Conservation (phyloP, 2,113 vertebrate genomes). For the Bujurquina vittata region DNA sequence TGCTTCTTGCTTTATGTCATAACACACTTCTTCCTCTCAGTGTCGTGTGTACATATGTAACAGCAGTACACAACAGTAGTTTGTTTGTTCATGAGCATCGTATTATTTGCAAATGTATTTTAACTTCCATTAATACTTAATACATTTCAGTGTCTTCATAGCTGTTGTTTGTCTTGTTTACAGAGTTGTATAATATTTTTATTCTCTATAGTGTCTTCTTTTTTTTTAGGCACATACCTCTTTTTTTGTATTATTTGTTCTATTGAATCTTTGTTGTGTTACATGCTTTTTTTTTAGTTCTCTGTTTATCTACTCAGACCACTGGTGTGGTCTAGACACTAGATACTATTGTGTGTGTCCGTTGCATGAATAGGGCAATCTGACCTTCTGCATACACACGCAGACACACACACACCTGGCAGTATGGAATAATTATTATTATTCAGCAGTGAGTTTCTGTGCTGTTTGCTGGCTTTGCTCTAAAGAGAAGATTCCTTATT, state of each 20-base stretch:
- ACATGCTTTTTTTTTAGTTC: neutral
- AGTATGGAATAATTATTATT: slow-evolving; percentile 35
- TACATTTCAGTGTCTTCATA: neutral
- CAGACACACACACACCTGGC: slow-evolving; percentile 1
- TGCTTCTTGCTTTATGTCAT: neutral
- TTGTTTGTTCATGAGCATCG: neutral
- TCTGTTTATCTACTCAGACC: neutral
- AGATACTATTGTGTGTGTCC: neutral
- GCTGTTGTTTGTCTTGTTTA: neutral
- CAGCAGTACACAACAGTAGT: neutral
- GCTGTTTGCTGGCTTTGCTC: slow-evolving; percentile 9
- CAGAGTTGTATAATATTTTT: neutral
- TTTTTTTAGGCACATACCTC: neutral
- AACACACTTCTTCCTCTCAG: neutral
- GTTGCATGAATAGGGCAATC: slow-evolving; percentile 35
- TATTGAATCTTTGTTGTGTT: slow-evolving; percentile 1
- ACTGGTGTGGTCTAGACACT: neutral
- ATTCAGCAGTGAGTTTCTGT: slow-evolving; percentile 34
- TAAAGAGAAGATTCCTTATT: neutral
- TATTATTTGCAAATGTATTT: slow-evolving; percentile 2
- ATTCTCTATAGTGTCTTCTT: neutral
- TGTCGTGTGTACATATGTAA: neutral
- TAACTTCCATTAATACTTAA: neutral
- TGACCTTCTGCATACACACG: slow-evolving; percentile 32
- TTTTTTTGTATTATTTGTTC: neutral